phyloP scores from a whole-genome alignment of 2,888 invertebrate genomes.

The Cephus pulcher region DNA sequence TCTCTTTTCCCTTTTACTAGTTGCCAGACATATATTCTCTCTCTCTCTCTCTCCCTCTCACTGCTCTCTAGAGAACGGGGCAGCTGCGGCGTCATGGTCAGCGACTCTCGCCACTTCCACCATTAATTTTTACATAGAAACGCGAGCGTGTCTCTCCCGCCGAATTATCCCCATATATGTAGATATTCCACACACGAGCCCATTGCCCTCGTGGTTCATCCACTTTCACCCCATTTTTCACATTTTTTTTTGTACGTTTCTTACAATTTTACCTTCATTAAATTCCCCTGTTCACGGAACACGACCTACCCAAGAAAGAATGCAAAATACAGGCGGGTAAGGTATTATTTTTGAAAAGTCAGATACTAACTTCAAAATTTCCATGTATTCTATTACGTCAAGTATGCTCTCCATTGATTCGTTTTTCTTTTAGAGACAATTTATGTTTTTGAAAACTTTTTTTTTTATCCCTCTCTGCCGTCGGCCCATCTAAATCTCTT shows the following conservation, averaged over 20 bases:
- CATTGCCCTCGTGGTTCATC: neutral
- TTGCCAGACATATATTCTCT: slow-evolving; percentile 14
- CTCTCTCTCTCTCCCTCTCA: neutral
- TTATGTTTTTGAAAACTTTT: too few species aligned
- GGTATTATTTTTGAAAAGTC: too few species aligned
- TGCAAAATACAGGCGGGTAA: too few species aligned
- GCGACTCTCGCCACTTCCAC: slow-evolving; percentile 21
- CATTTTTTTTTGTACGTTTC: neutral
- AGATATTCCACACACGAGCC: too few species aligned
- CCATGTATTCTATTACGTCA: too few species aligned
- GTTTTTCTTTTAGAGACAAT: too few species aligned
- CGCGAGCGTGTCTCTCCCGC: neutral
- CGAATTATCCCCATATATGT: neutral
- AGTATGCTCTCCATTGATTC: too few species aligned
- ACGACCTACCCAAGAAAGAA: too few species aligned
- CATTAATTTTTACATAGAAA: slow-evolving; percentile 2
- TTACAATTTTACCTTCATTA: neutral
- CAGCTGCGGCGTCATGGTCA: slow-evolving; percentile 49
- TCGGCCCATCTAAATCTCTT: too few species aligned
- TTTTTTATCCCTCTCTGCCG: too few species aligned
- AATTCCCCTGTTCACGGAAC: too few species aligned
- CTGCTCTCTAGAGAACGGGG: slow-evolving; percentile 26
- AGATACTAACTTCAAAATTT: too few species aligned
- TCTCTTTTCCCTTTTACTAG: slow-evolving; percentile 29
- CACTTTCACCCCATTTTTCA: neutral